Base-by-base conservation (phyloP, 2,113 vertebrate species). In the Lycaon pictus region DNA sequence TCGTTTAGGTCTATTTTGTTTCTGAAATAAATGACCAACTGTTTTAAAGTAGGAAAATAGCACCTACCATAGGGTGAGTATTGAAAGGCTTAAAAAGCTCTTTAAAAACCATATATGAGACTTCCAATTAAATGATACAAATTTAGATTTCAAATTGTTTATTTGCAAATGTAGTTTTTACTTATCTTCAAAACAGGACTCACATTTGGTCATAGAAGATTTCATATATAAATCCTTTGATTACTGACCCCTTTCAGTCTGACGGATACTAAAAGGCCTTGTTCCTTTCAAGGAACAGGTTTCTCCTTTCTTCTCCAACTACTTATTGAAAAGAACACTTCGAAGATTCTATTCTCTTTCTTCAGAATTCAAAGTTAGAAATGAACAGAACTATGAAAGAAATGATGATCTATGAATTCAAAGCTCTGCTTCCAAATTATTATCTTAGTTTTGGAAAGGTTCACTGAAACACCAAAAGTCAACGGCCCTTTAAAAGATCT, bases 351-450 rank as follows among this genome's bases (percentile, higher is more conserved):
- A 7, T 5, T 87, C 27, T 94, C 16, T 72, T 83, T 84, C 43
- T 79, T 82, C 22, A 94, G 32, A 97, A 90, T n/a, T 90, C 20
- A 83, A 95, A 97, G 11, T 35, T 92, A 86, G 51, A 82, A 55
- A 63, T 32, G 17, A 92, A 56, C 10, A 55, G 43, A 82, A 48
- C 17, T 48, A 27, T 11, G 23, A 95, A 88, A 37, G 63, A 83
- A 94, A 95, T 25, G 76, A 81, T 69, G 23, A 25, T 56, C 16
- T 53, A 23, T 58, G 27, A 51, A 82, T 51, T 96, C 27, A 96
- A 93, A 96, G 0, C 16, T 48, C 51, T 32, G 29, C 11, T 65
- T 85, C 12, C 65, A 95, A 87, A 67, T 91, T 84, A 88, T 48
- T 55, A 62, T 77, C 43, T 92, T 20, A 11, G 9, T 58, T 43